These are phyloP conservation scores for Charina bottae DNA, from an alignment of 2,113 vertebrate species.

Conservation along the genomic window DNA sequence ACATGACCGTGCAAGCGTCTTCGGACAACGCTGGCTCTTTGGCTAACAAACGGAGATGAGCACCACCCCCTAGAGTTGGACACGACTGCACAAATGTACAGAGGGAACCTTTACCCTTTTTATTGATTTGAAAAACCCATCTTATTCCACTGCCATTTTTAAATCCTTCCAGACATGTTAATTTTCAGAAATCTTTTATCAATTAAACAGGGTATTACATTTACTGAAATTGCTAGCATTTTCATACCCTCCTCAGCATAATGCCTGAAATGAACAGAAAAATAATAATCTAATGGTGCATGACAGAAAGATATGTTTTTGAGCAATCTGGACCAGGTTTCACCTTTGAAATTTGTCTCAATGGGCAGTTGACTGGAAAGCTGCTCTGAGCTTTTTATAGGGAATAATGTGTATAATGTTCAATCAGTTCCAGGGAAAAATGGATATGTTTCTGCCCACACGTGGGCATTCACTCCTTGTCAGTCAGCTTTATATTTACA, in stretches of 20 bases:
- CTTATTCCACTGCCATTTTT: background rate
- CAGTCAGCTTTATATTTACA: background rate
- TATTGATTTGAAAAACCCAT: background rate
- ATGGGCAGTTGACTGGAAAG: background rate
- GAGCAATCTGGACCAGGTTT: background rate
- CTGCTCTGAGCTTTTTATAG: background rate
- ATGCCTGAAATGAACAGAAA: no score
- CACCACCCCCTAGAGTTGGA: no score
- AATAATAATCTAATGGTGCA: background rate
- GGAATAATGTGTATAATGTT: background rate
- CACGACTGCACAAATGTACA: no score
- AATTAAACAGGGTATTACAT: background rate
- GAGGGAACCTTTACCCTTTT: no score
- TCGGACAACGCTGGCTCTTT: no score
- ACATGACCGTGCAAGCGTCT: no score
- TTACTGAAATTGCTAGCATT: background rate
- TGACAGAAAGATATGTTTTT: background rate
- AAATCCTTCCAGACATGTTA: background rate
- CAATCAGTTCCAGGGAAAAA: background rate
- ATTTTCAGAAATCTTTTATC: background rate
- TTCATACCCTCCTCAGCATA: background rate
- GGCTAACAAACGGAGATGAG: no score
- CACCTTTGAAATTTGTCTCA: background rate
- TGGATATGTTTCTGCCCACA: background rate
- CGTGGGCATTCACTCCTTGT: background rate